phyloP scores from a whole-genome alignment of 2,797 vertebrate genomes.

The Pitangus sulphuratus region DNA sequence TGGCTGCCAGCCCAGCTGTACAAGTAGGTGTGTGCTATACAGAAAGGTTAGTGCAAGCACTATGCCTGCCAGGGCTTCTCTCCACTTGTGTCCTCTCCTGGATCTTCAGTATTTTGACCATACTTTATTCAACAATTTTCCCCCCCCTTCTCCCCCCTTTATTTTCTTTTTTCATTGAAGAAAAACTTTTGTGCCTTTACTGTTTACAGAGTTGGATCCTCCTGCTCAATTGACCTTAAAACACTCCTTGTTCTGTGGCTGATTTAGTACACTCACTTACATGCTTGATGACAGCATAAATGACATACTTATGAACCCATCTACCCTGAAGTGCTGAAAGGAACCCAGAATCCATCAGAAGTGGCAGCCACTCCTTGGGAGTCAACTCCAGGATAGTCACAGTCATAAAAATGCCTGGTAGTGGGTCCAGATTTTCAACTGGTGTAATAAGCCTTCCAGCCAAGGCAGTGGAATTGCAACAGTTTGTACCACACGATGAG shows the following conservation, averaged over 20 bases:
- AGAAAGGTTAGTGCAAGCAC: background rate
- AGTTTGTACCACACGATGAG: background rate
- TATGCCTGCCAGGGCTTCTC: background rate
- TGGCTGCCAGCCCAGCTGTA: background rate
- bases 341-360: background rate
- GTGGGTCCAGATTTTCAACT: background rate
- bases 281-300: background rate
- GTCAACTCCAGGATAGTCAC: background rate
- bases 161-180: background rate
- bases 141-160: fast-evolving
- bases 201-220: background rate
- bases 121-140: background rate
- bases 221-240: background rate
- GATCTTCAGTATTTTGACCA: background rate
- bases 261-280: background rate
- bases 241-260: background rate
- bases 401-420: background rate
- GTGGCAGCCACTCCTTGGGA: background rate
- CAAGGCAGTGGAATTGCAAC: background rate
- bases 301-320: background rate
- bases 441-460: background rate
- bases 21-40: background rate
- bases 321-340: background rate
- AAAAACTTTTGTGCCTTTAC: background rate
- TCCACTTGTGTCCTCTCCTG: background rate